phyloP scores from a whole-genome alignment of 2,797 vertebrate genomes.

The Bradypodion ventrale region DNA sequence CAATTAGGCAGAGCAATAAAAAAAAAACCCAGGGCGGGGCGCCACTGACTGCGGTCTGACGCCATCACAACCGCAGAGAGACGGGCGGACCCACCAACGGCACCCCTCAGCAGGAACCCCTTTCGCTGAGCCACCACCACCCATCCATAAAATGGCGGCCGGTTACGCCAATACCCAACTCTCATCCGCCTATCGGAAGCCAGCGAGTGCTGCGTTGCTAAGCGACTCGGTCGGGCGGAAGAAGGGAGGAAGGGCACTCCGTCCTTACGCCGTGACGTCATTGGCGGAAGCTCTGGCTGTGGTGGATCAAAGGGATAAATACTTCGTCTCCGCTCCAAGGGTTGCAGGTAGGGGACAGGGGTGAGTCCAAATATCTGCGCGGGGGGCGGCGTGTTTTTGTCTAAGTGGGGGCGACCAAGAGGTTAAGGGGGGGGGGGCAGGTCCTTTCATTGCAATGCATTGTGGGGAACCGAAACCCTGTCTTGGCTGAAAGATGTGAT shows the following conservation, averaged over 20 bases:
- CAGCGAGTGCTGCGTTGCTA: not conserved
- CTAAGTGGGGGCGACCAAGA: not conserved
- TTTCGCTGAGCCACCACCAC: fast-evolving
- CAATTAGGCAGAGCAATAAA: no score
- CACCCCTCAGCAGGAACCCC: no score
- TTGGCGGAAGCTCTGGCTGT: conserved; percentile 10
- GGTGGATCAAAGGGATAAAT: not conserved
- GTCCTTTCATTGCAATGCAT: not conserved
- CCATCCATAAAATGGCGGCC: not conserved
- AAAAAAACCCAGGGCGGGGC: not conserved
- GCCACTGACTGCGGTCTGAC: no score
- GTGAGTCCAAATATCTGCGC: not conserved
- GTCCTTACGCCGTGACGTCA: not conserved
- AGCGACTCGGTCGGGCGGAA: not conserved
- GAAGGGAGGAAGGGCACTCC: not conserved
- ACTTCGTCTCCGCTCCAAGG: not conserved
- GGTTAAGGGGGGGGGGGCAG: fast-evolving
- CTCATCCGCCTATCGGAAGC: no score
- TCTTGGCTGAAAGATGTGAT: no score
- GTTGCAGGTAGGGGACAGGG: not conserved
- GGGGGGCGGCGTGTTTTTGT: not conserved
- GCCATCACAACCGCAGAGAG: not conserved
- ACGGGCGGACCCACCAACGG: no score
- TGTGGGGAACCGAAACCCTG: not conserved
- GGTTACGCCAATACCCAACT: not conserved